Evolutionary conservation across 2,888 invertebrate species (phyloP), one percentile per base, ranked within the genome.

Genomic region (Notocelia uddmanniana): DNA sequence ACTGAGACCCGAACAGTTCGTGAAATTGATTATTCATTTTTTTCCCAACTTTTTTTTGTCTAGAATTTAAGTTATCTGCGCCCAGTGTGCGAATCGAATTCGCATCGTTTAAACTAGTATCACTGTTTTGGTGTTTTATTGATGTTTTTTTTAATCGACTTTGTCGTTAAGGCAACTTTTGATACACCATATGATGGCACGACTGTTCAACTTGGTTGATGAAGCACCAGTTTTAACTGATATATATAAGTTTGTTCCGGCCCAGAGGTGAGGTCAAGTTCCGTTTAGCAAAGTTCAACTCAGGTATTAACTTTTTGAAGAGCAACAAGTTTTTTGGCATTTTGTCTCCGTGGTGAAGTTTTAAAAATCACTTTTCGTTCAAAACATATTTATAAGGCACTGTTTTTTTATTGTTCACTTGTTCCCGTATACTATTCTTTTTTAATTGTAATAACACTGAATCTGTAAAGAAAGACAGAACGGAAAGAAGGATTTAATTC

Each of bases 11-110:
- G 76, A 94, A 93, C 76, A 94, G 76, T 80, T 94, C 94, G 79
- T 92, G 94, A 68, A 93, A 94, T 80, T 94, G 94, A 77, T 89
- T 91, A 73, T 92, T 93, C 93, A 93, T 94, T 78, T 81, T 88
- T 76, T 55, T 31, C 5, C 8, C 15, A 15, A 19, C 67, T 83
- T 81, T 73, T n/a, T 80, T 81, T 59, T 73, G 72, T 78, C 76
- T 78, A 74, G 77, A 67, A 66, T 78, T 87, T 88, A 91, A 80
- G 88, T 90, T 84, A 88, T 82, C 82, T 85, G 86, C 82, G 86
- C 84, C 88, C 88, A 89, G 82, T 83, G 81, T 66, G 84, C 89
- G 88, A 91, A 91, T 92, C 84, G 83, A 76, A 93, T 92, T 91
- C 91, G 91, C 93, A 93, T 92, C 82, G 81, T 83, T 77, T 76